phyloP scores from a whole-genome alignment of 1,140 invertebrate genomes.

The Euwallacea fornicatus region DNA sequence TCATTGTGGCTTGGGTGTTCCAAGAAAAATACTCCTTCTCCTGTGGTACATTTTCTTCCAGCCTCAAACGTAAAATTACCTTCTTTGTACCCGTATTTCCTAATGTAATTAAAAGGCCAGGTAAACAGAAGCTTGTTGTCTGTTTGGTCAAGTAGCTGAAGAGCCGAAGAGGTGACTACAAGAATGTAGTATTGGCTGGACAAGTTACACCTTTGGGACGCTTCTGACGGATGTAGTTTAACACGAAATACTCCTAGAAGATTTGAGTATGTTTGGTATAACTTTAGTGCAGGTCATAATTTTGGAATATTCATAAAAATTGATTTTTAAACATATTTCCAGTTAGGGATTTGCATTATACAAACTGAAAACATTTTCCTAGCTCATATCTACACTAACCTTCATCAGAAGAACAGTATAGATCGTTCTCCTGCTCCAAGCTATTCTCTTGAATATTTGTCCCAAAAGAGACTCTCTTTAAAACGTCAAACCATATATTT shows the following conservation, averaged over 20 bases:
- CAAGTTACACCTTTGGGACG: constrained; percentile 72
- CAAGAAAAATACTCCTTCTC: constrained; percentile 80
- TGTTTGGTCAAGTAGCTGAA: constrained; percentile 71
- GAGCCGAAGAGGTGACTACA: constrained; percentile 69
- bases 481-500: constrained; percentile 72
- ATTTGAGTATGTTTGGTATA: background rate
- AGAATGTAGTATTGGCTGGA: constrained; percentile 70
- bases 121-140: constrained; percentile 68
- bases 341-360: too few relatives aligned
- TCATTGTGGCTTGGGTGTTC: constrained; percentile 78
- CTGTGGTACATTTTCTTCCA: constrained; percentile 83
- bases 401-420: constrained; percentile 80
- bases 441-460: constrained; percentile 58
- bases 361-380: too few relatives aligned
- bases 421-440: constrained; percentile 83
- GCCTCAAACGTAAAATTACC: constrained; percentile 88
- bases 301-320: background rate
- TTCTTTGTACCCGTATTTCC: constrained; percentile 78
- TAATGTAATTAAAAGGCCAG: constrained; percentile 87
- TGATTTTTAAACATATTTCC: too few relatives aligned
- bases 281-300: background rate
- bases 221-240: constrained; percentile 75
- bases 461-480: constrained; percentile 82
- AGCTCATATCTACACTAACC: constrained; percentile 50
- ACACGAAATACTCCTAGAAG: constrained; percentile 67